Conservation (phyloP, 2,888 invertebrate species). For the Tetramorium bicarinatum region DNA sequence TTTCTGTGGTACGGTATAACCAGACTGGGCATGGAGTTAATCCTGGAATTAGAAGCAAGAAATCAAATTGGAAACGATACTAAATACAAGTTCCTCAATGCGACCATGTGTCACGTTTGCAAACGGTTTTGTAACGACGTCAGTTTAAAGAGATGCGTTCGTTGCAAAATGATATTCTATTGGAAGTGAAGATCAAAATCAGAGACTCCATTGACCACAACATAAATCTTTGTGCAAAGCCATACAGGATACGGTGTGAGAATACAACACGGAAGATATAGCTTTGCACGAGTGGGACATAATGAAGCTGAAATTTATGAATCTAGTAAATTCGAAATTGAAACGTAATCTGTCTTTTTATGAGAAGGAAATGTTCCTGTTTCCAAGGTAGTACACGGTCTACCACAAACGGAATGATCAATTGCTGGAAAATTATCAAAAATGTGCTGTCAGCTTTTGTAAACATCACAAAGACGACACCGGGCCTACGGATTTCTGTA, state of each 20-base stretch:
- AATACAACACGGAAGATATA: conserved; percentile 60
- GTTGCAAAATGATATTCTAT: conserved; percentile 83
- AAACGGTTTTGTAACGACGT: conserved; percentile 77
- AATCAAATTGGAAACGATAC: conserved; percentile 61
- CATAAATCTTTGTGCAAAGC: conserved; percentile 82
- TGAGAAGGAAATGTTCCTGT: conserved; percentile 80
- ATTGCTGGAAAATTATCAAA: conserved; percentile 74
- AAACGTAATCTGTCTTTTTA: conserved; percentile 71
- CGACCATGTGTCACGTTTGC: conserved; percentile 84
- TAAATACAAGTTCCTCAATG: conserved; percentile 81
- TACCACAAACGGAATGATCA: conserved; percentile 75
- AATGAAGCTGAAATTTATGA: conserved; percentile 77
- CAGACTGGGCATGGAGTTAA: neutral
- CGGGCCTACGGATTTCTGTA: conserved; percentile 67
- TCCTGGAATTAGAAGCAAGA: neutral
- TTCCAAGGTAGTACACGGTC: conserved; percentile 79
- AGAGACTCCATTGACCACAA: conserved; percentile 78
- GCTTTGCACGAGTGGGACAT: conserved; percentile 69
- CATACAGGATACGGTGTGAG: conserved; percentile 68
- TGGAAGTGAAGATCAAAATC: conserved; percentile 83
- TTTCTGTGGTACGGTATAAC: too few relatives aligned
- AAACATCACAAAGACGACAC: conserved; percentile 67
- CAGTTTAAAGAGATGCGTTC: conserved; percentile 80
- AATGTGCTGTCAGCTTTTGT: conserved; percentile 81
- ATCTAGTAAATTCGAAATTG: conserved; percentile 71